A percentile compares a stretch with the other conserved stretches of the same genome.
Conservation (phyloP, 1,140 invertebrate species). For the Cotesia glomerata region DNA sequence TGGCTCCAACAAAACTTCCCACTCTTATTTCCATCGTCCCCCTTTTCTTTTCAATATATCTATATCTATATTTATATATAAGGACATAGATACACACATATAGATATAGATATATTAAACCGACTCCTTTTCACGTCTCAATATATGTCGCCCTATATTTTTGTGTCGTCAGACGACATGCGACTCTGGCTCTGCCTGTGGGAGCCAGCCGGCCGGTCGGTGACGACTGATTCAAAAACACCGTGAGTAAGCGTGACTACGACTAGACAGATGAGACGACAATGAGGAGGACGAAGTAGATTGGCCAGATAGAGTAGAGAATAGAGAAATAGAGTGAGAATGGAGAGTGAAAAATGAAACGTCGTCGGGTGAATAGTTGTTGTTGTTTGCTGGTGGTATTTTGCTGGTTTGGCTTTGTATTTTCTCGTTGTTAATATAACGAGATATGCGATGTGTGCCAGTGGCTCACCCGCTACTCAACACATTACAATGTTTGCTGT, state of each 20-base stretch:
- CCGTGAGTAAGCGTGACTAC: background rate
- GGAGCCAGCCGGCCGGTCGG: too few species aligned
- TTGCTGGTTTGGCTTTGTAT: too few species aligned
- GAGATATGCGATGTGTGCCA: background rate
- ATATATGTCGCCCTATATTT: slow-evolving; percentile 1
- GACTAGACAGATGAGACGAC: too few species aligned
- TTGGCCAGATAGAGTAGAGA: too few species aligned
- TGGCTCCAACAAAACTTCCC: slow-evolving; percentile 19
- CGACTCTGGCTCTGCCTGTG: too few species aligned
- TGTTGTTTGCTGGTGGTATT: background rate
- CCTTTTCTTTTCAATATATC: slow-evolving; percentile 3
- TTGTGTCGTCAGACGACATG: background rate
- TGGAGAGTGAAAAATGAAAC: background rate
- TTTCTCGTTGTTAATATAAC: too few species aligned
- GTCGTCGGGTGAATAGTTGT: background rate
- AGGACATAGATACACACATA: background rate
- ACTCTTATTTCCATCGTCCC: background rate
- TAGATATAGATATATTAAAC: background rate
- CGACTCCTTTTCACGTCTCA: too few species aligned
- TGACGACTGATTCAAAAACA: slow-evolving; percentile 7
- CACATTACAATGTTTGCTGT: too few species aligned
- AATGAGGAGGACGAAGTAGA: too few species aligned
- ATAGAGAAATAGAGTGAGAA: background rate
- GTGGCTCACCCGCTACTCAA: too few species aligned
- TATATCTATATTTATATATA: slow-evolving; percentile 4